These are phyloP conservation scores for Salminus brasiliensis DNA, from an alignment of 2,113 vertebrate genomes.

Conservation along the genomic window DNA sequence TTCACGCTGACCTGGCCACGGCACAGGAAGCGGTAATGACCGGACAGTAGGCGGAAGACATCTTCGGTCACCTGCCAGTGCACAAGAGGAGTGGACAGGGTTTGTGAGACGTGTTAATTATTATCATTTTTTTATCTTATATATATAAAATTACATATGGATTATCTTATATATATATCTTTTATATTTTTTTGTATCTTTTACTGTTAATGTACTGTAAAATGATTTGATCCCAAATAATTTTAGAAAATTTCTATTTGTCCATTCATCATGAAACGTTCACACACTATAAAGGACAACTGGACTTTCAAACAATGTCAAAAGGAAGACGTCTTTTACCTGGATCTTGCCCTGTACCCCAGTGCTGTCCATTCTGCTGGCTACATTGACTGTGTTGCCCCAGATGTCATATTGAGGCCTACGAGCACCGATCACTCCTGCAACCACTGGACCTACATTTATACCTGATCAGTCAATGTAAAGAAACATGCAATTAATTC, in stretches of 20 bases:
- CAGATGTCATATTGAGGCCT: slow-evolving; percentile 98
- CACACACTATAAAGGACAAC: no score
- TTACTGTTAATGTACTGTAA: no score
- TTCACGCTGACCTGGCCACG: slow-evolving; percentile 98
- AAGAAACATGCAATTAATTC: not conserved
- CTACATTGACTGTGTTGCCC: slow-evolving; percentile 98
- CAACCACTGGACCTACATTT: slow-evolving; percentile 94
- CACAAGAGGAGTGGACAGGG: slow-evolving; percentile 5
- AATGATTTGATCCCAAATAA: no score
- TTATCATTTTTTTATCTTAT: no score
- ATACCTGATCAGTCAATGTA: slow-evolving; percentile 76
- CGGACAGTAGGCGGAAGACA: slow-evolving; percentile 85
- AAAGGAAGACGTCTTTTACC: slow-evolving; percentile 64
- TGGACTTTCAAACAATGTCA: not conserved
- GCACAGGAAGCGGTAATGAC: slow-evolving; percentile 86
- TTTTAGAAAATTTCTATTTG: no score
- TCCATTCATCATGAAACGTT: no score
- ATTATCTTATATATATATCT: no score
- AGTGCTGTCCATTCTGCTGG: slow-evolving; percentile 96
- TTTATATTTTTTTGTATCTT: no score
- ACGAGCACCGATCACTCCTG: slow-evolving; percentile 94
- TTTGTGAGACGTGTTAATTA: not conserved
- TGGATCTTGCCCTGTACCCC: slow-evolving; percentile 97
- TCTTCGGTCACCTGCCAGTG: slow-evolving; percentile 91
- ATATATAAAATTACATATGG: no score